phyloP scores from a whole-genome alignment of 1,140 invertebrate genomes.

The Calycopis cecrops region DNA sequence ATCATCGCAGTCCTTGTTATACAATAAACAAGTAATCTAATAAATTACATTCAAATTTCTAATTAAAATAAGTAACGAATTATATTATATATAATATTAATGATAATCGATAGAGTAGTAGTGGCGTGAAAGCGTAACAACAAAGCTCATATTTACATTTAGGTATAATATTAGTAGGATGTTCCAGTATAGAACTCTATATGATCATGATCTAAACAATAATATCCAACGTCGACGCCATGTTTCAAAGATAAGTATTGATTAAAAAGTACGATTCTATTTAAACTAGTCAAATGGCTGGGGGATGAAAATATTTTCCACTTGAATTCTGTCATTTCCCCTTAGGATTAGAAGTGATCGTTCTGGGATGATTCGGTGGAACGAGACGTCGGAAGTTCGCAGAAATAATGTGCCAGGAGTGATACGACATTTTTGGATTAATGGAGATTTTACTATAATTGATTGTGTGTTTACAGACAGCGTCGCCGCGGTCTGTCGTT shows the following conservation, averaged over 20 bases:
- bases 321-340: constrained; percentile 36
- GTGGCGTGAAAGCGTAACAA: too few relatives aligned
- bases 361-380: constrained; percentile 31
- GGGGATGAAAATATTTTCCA: constrained; percentile 40
- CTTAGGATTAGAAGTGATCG: constrained; percentile 27
- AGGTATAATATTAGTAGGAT: too few relatives aligned
- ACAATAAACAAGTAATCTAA: too few relatives aligned
- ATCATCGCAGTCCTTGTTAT: too few relatives aligned
- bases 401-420: constrained; percentile 47
- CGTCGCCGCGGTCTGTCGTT: constrained; percentile 10
- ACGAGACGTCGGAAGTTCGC: constrained; percentile 28
- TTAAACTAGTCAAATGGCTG: constrained; percentile 13
- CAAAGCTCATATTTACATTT: too few relatives aligned
- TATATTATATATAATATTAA: too few relatives aligned
- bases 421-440: constrained; percentile 48
- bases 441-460: constrained; percentile 46
- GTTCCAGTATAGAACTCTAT: too few relatives aligned
- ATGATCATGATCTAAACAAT: too few relatives aligned
- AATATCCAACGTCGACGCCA: too few relatives aligned
- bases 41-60: too few relatives aligned
- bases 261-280: neutral
- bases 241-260: constrained; percentile 5
- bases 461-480: constrained; percentile 50
- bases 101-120: neutral
- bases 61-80: too few relatives aligned